Base-by-base conservation (phyloP, 2,888 invertebrate genomes). In the Crocallis elinguaria region DNA sequence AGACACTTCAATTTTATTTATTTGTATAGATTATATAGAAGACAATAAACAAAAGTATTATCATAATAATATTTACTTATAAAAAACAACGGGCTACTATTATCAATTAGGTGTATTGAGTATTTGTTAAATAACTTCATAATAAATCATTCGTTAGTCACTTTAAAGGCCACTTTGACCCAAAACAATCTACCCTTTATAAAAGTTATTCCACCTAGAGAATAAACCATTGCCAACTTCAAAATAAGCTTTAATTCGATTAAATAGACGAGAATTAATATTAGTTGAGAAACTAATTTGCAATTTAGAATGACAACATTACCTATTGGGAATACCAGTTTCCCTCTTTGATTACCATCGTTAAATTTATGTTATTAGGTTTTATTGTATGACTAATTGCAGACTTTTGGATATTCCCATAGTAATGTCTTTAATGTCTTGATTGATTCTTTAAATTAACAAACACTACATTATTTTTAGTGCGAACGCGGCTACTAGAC, bases 261-360 rank as follows among this genome's bases (percentile, higher is more conserved):
- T 56, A 67, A 75, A 67, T 62, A 70, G 66, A 66, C 62, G 57
- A 59, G 60, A 66, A 69, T 67, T 65, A 51, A 73, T 71, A 64
- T 56, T 57, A 70, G 69, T 71, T 72, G 57, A 53, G 30, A 52
- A 73, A 74, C 67, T 69, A 73, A 77, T 76, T 72, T 69, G 64
- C 66, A 72, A 73, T 75, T 66, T 61, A 67, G 49, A 58, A 30
- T 42, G 55, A 44, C 56, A 58, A 62, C 60, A 60, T 55, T 54
- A 43, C 51, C 61, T 70, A 73, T 69, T 60, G 53, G 63, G 61
- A 53, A 59, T 45, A 36, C 43, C 50, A 62, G 52, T 61, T 45
- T 54, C 63, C 58, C 56, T 62, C 64, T 57, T 50, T 57, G 57
- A 69, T 65, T 67, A 53, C 59, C 57, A 63, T 71, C 57, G 14